phyloP scores from a whole-genome alignment of 2,888 invertebrate species.

The Cataglyphis altisquamis region DNA sequence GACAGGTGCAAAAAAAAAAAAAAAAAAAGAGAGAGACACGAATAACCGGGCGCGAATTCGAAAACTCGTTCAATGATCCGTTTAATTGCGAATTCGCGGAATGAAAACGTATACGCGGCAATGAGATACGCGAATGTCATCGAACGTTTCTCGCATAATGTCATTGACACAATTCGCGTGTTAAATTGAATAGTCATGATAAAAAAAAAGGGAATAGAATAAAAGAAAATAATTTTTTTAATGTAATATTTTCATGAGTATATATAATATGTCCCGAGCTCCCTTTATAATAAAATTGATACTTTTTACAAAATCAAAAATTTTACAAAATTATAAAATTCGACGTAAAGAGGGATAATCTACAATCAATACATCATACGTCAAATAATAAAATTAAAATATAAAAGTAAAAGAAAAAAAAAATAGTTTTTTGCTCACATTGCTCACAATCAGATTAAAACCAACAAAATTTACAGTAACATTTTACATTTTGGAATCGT shows the following conservation, averaged over 20 bases:
- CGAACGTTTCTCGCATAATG: neutral
- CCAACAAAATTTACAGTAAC: neutral
- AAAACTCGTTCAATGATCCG: conserved; percentile 47
- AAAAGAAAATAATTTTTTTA: neutral
- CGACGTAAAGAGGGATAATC: neutral
- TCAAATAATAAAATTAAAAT: neutral
- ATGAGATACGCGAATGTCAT: neutral
- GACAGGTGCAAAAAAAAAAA: conserved; percentile 53
- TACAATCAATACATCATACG: neutral
- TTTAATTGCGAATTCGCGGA: conserved; percentile 63
- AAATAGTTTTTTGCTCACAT: neutral
- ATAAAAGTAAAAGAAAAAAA: neutral
- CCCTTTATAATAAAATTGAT: neutral
- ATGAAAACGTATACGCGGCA: conserved; percentile 14
- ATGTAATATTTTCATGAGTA: neutral
- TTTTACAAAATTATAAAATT: neutral
- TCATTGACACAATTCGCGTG: neutral
- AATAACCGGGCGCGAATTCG: conserved; percentile 3
- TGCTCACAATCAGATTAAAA: neutral
- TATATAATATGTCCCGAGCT: neutral
- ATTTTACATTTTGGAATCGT: neutral
- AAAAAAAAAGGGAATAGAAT: neutral
- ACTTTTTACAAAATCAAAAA: neutral
- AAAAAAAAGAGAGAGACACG: conserved; percentile 44
- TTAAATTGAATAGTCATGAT: neutral